These are phyloP conservation scores for Aphelenchoides besseyi DNA, from an alignment of 1,140 invertebrate genomes.

Conservation along the genomic window DNA sequence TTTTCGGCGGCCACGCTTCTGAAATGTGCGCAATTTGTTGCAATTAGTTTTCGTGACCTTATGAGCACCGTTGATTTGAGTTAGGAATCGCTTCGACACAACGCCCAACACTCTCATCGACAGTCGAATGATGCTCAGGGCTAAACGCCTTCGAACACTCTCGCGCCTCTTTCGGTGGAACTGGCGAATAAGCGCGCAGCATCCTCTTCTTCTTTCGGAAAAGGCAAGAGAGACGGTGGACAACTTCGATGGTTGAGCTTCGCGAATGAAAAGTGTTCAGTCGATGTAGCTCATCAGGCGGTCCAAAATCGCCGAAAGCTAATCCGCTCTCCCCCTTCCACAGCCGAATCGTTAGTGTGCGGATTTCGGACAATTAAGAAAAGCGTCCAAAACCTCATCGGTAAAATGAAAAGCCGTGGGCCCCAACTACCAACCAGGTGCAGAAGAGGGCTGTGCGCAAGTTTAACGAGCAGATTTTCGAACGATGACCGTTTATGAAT, in stretches of 20 bases:
- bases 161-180: neutral
- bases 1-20: too few relatives aligned
- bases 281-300: neutral
- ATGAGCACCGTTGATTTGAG: too few relatives aligned
- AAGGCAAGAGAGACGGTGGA: neutral
- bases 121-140: too few relatives aligned
- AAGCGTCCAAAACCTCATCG: neutral
- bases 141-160: too few relatives aligned
- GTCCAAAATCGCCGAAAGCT: neutral
- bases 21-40: too few relatives aligned
- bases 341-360: neutral
- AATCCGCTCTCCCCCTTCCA: neutral
- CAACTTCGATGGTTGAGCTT: neutral
- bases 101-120: too few relatives aligned
- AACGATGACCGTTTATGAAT: neutral
- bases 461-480: neutral
- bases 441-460: too few relatives aligned
- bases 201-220: neutral
- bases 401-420: neutral
- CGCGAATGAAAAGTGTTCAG: neutral
- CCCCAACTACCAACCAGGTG: neutral
- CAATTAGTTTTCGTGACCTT: too few relatives aligned
- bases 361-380: slow-evolving; percentile 1
- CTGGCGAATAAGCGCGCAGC: neutral
- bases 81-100: too few relatives aligned